Percentiles rank a stretch among this genome's conserved stretches.
Evolutionary conservation across 2,888 invertebrate species (phyloP).

Genomic region (Drosophila multiciliata): DNA sequence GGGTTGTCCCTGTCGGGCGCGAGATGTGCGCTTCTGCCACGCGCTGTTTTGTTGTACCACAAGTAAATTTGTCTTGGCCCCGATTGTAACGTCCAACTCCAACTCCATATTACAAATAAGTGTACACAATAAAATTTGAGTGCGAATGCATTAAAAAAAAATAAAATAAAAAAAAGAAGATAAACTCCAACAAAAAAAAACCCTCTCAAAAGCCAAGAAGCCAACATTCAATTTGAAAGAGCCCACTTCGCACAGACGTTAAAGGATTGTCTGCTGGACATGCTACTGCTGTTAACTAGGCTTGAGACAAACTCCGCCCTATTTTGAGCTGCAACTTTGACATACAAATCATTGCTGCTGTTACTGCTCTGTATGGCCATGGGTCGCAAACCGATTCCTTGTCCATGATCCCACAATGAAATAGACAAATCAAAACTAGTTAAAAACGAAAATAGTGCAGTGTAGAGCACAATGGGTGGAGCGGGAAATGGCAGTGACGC

Average conservation of each 20-base stretch:
- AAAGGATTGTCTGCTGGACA: slow-evolving; percentile 9
- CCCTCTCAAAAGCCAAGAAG: background rate
- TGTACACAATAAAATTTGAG: slow-evolving; percentile 53
- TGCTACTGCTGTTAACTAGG: slow-evolving; percentile 3
- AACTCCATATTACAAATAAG: slow-evolving; percentile 37
- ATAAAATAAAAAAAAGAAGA: background rate
- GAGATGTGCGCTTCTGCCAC: background rate
- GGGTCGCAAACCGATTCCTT: slow-evolving; percentile 17
- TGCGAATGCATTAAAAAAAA: slow-evolving; percentile 14
- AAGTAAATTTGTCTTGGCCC: slow-evolving; percentile 76
- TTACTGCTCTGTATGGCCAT: slow-evolving; percentile 15
- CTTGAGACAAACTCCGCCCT: slow-evolving; percentile 60
- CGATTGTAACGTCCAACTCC: slow-evolving; percentile 55
- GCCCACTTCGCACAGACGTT: slow-evolving; percentile 1
- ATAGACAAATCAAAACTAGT: background rate
- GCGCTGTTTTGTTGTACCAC: slow-evolving; percentile 69
- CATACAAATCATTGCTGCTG: slow-evolving; percentile 18
- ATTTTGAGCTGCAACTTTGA: slow-evolving; percentile 47
- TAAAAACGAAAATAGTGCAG: background rate
- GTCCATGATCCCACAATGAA: slow-evolving; percentile 7
- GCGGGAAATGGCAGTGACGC: slow-evolving; percentile 25
- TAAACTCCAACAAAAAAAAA: slow-evolving; percentile 5
- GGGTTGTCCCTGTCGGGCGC: slow-evolving; percentile 48
- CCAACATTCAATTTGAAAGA: background rate
- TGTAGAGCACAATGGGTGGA: slow-evolving; percentile 20